Conservation (phyloP, 2,888 invertebrate genomes). For the Eurois occulta region DNA sequence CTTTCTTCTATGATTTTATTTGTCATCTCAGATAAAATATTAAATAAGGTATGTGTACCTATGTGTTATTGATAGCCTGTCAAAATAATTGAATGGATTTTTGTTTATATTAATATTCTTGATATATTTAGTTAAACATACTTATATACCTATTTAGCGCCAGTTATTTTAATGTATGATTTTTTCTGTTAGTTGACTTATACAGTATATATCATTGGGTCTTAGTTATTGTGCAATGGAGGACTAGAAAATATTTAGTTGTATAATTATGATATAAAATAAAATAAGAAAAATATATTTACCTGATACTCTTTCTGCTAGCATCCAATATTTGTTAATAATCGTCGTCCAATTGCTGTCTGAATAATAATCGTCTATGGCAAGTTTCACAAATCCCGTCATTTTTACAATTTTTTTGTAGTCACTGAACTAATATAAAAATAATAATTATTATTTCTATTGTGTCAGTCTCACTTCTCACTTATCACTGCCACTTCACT, state of each 20-base stretch:
- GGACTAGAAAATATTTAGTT: neutral
- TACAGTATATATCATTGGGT: neutral
- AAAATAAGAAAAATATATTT: constrained; percentile 64
- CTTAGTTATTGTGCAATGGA: neutral
- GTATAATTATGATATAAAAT: neutral
- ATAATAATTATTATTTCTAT: constrained; percentile 37
- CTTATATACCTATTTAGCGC: neutral
- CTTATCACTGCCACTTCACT: constrained; percentile 80
- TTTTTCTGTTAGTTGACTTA: neutral
- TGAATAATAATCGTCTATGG: constrained; percentile 92
- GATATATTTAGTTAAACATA: neutral
- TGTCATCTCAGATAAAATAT: constrained; percentile 1
- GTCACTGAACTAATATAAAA: constrained; percentile 65
- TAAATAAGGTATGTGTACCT: neutral
- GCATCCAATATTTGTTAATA: constrained; percentile 93
- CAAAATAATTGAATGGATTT: neutral
- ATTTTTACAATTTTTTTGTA: constrained; percentile 79
- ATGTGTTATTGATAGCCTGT: constrained; percentile 7
- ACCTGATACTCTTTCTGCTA: constrained; percentile 94
- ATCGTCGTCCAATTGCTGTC: constrained; percentile 92
- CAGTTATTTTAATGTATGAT: neutral
- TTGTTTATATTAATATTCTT: neutral
- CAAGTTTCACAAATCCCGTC: constrained; percentile 92
- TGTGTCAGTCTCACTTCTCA: constrained; percentile 73
- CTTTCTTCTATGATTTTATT: constrained; percentile 47